These are phyloP conservation scores for Noctua comes DNA, from an alignment of 2,888 invertebrate genomes.

Conservation along the genomic window DNA sequence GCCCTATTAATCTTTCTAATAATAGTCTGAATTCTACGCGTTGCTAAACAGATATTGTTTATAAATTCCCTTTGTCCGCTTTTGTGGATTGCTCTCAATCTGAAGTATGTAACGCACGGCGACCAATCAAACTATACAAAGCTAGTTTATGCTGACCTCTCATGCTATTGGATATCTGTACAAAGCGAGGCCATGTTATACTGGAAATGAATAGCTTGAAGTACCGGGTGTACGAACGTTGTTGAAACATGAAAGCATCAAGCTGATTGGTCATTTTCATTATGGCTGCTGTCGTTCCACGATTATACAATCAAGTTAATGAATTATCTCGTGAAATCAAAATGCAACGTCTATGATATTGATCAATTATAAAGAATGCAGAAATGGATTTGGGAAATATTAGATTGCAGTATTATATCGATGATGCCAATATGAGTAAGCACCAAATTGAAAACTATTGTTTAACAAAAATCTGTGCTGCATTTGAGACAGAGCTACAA, in stretches of 20 bases:
- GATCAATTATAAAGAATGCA: not conserved
- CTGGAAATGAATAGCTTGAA: no score
- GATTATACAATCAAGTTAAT: not conserved
- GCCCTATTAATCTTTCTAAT: not conserved
- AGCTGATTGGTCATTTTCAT: conserved; percentile 48
- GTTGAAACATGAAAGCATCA: conserved; percentile 20
- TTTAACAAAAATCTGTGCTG: not conserved
- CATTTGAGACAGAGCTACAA: not conserved
- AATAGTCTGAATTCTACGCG: not conserved
- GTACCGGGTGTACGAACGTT: not conserved
- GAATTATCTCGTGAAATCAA: not conserved
- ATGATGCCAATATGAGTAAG: not conserved
- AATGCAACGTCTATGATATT: not conserved
- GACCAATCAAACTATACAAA: no score
- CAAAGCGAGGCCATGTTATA: no score
- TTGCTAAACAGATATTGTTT: not conserved
- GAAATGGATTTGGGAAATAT: not conserved
- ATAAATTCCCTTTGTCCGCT: conserved; percentile 9
- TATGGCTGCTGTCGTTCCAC: not conserved
- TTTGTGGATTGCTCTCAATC: conserved; percentile 14
- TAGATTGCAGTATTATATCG: not conserved
- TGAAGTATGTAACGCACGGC: not conserved
- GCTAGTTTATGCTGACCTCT: no score
- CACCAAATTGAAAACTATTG: not conserved
- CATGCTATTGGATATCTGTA: no score